Conservation (phyloP, 2,113 vertebrate species). For the Hippolais icterina region DNA sequence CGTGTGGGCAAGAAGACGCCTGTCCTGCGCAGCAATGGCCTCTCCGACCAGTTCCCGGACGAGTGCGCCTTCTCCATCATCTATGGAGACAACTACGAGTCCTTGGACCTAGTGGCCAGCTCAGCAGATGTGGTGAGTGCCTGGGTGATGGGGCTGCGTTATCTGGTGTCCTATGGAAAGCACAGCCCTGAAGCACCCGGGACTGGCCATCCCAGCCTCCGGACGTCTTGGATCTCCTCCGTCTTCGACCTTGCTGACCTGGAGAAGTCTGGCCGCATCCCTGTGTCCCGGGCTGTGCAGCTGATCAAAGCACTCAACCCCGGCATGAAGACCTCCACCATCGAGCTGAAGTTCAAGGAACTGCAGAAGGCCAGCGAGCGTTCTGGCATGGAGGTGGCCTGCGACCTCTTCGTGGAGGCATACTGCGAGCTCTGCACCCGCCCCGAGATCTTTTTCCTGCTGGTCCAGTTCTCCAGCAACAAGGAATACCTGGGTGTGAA, state of each 20-base stretch:
- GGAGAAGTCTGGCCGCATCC: constrained; percentile 81
- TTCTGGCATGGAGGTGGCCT: constrained; percentile 77
- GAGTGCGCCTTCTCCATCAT: constrained; percentile 94
- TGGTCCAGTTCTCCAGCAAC: constrained; percentile 94
- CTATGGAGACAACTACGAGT: constrained; percentile 93
- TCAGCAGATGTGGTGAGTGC: constrained; percentile 88
- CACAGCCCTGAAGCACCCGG: constrained; percentile 80
- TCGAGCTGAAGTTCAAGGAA: constrained; percentile 92
- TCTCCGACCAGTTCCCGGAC: constrained; percentile 89
- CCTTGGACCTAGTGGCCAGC: constrained; percentile 88
- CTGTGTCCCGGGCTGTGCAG: constrained; percentile 83
- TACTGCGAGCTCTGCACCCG: constrained; percentile 93
- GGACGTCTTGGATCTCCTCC: constrained; percentile 88
- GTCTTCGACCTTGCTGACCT: constrained; percentile 86
- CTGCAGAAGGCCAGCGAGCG: constrained; percentile 85
- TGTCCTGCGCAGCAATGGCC: constrained; percentile 86
- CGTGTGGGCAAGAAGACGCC: constrained; percentile 91
- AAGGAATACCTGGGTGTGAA: constrained; percentile 91
- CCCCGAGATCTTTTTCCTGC: constrained; percentile 89
- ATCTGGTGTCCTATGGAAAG: constrained; percentile 88
- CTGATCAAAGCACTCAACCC: constrained; percentile 89
- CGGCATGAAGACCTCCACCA: constrained; percentile 87
- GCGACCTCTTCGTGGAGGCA: constrained; percentile 84
- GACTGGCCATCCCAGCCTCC: constrained; percentile 79
- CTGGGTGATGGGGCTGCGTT: constrained; percentile 93